These are phyloP conservation scores for Diploscapter pachys DNA, from an alignment of 1,140 invertebrate genomes.

Conservation along the genomic window DNA sequence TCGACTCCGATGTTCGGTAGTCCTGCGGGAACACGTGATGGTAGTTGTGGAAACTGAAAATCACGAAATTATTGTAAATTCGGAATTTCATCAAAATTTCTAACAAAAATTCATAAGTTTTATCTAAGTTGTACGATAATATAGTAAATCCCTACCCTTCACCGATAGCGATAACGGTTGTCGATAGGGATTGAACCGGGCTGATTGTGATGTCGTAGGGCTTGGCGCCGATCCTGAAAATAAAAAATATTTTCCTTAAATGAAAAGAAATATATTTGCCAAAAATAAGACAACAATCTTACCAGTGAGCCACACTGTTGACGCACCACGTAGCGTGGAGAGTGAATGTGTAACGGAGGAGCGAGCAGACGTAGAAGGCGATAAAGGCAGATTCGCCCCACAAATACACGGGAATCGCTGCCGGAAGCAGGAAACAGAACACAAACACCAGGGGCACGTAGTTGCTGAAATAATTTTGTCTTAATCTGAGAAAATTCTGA, in stretches of 20 bases:
- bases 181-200: constrained; percentile 61
- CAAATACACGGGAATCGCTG: constrained; percentile 73
- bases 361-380: constrained; percentile 76
- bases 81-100: no score
- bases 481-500: neutral
- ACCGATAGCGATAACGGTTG: constrained; percentile 24
- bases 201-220: constrained; percentile 79
- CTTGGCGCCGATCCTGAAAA: constrained; percentile 73
- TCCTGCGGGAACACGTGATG: constrained; percentile 90
- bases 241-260: neutral
- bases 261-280: constrained; percentile 5
- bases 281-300: constrained; percentile 1
- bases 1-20: constrained; percentile 78
- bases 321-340: constrained; percentile 92
- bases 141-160: neutral
- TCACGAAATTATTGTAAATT: neutral
- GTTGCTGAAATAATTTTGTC: constrained; percentile 58
- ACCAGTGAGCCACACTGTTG: constrained; percentile 81
- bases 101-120: no score
- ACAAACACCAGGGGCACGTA: constrained; percentile 78
- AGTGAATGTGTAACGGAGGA: constrained; percentile 80
- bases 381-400: constrained; percentile 79
- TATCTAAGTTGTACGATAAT: no score
- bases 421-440: constrained; percentile 80
- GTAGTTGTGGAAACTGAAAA: constrained; percentile 75